Conservation (phyloP, 1,140 invertebrate species). For the Hormaphis cornu region DNA sequence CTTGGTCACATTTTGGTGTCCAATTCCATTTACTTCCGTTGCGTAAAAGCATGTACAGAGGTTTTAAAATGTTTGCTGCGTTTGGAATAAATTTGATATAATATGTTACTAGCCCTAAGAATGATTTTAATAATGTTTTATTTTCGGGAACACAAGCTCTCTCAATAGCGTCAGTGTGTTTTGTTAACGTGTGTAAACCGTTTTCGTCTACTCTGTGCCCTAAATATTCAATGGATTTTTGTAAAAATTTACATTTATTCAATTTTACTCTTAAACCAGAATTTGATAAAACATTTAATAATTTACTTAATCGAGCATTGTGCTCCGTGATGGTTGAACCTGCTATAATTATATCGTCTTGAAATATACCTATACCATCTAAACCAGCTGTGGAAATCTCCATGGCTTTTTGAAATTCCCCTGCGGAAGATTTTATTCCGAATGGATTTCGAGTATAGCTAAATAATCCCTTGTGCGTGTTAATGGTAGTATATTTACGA, state of each 20-base stretch:
- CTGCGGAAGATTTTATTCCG: too few species aligned
- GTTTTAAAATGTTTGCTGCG: slow-evolving; percentile 35
- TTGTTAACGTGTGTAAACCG: slow-evolving; percentile 39
- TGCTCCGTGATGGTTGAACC: neutral
- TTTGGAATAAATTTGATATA: slow-evolving; percentile 41
- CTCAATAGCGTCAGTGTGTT: slow-evolving; percentile 42
- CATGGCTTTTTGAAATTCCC: neutral
- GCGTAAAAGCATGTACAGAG: slow-evolving; percentile 37
- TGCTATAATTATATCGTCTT: neutral
- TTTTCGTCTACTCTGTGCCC: slow-evolving; percentile 40
- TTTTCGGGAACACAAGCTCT: slow-evolving; percentile 39
- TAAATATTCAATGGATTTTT: slow-evolving; percentile 37
- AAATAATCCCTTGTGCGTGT: too few species aligned
- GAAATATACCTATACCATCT: neutral
- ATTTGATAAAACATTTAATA: neutral
- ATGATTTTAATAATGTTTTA: slow-evolving; percentile 40
- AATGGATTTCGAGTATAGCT: too few species aligned
- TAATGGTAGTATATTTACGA: too few species aligned
- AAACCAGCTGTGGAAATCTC: neutral
- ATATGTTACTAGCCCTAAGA: slow-evolving; percentile 41
- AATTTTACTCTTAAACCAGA: neutral
- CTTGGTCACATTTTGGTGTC: slow-evolving; percentile 26
- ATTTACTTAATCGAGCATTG: neutral
- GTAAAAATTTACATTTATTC: neutral
- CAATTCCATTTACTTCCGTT: slow-evolving; percentile 35